Percentiles rank a stretch among this genome's conserved stretches.
Conservation (phyloP, 2,888 invertebrate species). For the Osedax frankpressi region DNA sequence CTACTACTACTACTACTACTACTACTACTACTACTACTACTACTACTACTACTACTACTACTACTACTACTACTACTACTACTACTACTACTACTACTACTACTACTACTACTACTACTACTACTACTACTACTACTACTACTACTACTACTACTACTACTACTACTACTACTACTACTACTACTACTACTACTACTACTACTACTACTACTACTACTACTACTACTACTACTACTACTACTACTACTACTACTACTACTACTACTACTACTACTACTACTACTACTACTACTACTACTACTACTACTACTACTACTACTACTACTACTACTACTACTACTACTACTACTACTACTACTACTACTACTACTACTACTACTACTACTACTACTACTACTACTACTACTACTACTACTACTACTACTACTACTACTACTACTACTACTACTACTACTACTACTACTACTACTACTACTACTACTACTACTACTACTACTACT, state of each 20-base stretch:
- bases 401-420: neutral
- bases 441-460: constrained; percentile 23
- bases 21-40: constrained; percentile 13
- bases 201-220: neutral
- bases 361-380: constrained; percentile 8
- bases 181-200: constrained; percentile 19
- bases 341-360: constrained; percentile 17
- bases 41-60: constrained; percentile 1
- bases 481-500: neutral
- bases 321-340: constrained; percentile 9
- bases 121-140: constrained; percentile 22
- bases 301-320: constrained; percentile 10
- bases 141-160: constrained; percentile 23
- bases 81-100: constrained; percentile 16
- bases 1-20: constrained; percentile 24
- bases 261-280: neutral
- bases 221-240: neutral
- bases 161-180: constrained; percentile 23
- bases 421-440: neutral
- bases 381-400: constrained; percentile 9
- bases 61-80: constrained; percentile 8
- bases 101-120: neutral
- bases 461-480: constrained; percentile 15
- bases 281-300: constrained; percentile 2
- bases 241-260: neutral